phyloP scores from a whole-genome alignment of 2,888 invertebrate genomes.

The Scaptomyza flava region DNA sequence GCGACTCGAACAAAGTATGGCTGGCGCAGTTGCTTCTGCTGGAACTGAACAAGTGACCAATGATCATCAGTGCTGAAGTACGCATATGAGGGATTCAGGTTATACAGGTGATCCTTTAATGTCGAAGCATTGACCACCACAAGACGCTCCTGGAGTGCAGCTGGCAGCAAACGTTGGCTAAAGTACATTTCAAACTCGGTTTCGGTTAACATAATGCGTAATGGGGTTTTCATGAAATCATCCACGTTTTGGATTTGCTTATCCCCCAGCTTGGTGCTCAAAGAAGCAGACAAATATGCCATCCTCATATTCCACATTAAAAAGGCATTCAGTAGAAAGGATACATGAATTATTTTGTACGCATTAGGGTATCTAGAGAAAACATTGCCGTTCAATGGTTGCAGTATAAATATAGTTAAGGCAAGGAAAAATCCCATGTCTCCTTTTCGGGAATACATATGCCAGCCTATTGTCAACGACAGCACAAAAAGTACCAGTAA shows the following conservation, averaged over 20 bases:
- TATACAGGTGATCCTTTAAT: conserved; percentile 31
- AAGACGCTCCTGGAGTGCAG: conserved; percentile 30
- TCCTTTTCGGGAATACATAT: conserved; percentile 13
- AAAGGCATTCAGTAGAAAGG: conserved; percentile 23
- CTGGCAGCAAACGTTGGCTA: conserved; percentile 25
- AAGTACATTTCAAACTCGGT: conserved; percentile 55
- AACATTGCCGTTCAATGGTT: conserved; percentile 23
- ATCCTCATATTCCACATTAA: conserved; percentile 40
- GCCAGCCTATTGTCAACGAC: conserved; percentile 38
- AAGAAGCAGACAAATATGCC: conserved; percentile 36
- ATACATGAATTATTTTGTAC: conserved; percentile 49
- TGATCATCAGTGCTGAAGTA: conserved; percentile 32
- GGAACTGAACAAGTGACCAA: conserved; percentile 15
- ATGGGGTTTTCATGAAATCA: conserved; percentile 32
- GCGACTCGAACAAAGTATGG: conserved; percentile 24
- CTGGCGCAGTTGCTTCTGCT: conserved; percentile 32
- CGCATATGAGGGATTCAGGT: conserved; percentile 55
- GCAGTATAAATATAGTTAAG: conserved; percentile 18
- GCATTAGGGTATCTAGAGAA: conserved; percentile 6
- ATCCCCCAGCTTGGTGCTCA: conserved; percentile 17
- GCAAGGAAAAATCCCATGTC: conserved; percentile 25
- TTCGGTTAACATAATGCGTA: conserved; percentile 49
- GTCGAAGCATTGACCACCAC: conserved; percentile 51
- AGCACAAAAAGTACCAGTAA: conserved; percentile 6
- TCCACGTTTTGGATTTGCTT: conserved; percentile 25